Conservation (phyloP, 2,888 invertebrate genomes). For the Parthenolecanium corni region DNA sequence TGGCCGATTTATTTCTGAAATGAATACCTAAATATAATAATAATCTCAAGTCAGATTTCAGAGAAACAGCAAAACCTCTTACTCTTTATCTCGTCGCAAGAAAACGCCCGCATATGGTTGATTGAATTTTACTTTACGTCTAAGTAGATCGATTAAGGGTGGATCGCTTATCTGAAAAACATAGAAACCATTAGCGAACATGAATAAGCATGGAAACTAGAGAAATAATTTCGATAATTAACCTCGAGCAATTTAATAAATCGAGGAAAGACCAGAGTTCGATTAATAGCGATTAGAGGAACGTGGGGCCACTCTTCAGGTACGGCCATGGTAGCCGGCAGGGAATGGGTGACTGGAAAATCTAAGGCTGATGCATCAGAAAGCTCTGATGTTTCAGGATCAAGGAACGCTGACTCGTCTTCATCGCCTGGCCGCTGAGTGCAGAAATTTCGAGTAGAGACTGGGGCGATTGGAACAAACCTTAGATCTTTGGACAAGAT, state of each 20-base stretch:
- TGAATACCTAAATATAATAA: not conserved
- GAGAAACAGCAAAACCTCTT: no score
- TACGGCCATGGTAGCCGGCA: slow-evolving; percentile 68
- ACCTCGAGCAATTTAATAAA: slow-evolving; percentile 97
- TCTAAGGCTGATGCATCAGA: not conserved
- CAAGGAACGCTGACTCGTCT: not conserved
- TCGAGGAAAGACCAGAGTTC: slow-evolving; percentile 93
- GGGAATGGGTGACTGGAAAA: slow-evolving; percentile 16
- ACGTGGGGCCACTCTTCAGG: slow-evolving; percentile 95
- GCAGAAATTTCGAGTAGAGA: not conserved
- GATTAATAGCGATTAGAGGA: slow-evolving; percentile 83
- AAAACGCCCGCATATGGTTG: slow-evolving; percentile 97
- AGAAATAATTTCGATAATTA: slow-evolving; percentile 29
- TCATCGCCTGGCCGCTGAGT: not conserved
- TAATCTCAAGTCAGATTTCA: not conserved
- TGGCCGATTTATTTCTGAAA: slow-evolving; percentile 63
- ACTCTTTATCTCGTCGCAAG: slow-evolving; percentile 80
- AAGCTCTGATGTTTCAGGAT: not conserved
- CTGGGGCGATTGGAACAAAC: not conserved
- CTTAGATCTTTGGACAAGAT: not conserved
- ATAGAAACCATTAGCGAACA: slow-evolving; percentile 31
- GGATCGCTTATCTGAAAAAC: slow-evolving; percentile 70
- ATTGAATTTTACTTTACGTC: slow-evolving; percentile 86
- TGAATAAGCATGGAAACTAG: no score
- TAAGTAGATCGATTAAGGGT: slow-evolving; percentile 71